Conservation (phyloP, 1,140 invertebrate species). For the Drosophila murphyi region DNA sequence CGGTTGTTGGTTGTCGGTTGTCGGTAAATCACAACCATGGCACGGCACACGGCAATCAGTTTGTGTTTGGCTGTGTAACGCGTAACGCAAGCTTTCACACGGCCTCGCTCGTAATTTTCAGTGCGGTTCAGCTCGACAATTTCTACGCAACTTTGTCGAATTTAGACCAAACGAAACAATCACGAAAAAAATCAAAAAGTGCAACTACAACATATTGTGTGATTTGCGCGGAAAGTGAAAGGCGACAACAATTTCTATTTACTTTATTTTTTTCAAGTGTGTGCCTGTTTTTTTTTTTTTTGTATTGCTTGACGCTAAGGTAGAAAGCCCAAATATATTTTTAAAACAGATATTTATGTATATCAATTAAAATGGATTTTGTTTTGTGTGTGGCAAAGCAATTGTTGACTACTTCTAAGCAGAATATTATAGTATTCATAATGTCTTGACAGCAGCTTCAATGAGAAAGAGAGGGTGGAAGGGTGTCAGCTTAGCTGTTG, state of each 20-base stretch:
- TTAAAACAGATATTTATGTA: constrained; percentile 1
- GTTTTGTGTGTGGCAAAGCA: neutral
- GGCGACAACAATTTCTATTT: constrained; percentile 9
- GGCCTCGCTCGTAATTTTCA: constrained; percentile 34
- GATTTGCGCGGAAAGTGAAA: constrained; percentile 18
- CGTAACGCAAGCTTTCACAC: constrained; percentile 66
- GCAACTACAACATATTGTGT: constrained; percentile 2
- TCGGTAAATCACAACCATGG: constrained; percentile 79
- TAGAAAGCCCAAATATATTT: neutral
- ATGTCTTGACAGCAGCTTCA: neutral
- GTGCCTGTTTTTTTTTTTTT: constrained; percentile 1
- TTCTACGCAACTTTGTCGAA: constrained; percentile 16
- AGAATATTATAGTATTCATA: neutral
- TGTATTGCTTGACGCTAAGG: neutral
- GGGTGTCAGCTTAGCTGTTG: neutral
- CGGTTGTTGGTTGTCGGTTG: constrained; percentile 57
- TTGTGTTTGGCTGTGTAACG: constrained; percentile 80
- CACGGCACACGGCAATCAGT: constrained; percentile 81
- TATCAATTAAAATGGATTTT: neutral
- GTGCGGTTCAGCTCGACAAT: constrained; percentile 1
- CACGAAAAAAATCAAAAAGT: constrained; percentile 1
- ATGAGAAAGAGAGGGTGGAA: too few species aligned
- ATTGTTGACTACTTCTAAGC: constrained; percentile 35
- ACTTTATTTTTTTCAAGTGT: constrained; percentile 16
- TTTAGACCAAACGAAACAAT: constrained; percentile 1